These are phyloP conservation scores for Mesorhabditis sp. DNA, from an alignment of 2,888 invertebrate genomes.

Conservation along the genomic window DNA sequence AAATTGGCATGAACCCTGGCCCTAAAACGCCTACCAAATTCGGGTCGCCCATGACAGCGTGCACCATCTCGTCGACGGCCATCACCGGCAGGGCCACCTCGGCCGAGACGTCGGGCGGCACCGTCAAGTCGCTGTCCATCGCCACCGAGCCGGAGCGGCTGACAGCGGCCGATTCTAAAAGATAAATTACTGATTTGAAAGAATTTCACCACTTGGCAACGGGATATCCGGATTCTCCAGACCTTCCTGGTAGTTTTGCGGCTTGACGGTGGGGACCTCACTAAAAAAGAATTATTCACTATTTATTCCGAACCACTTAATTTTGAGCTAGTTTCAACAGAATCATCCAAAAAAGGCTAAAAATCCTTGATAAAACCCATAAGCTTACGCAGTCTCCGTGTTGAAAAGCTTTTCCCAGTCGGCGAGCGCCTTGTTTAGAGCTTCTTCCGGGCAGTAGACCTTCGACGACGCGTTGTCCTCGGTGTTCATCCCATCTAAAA, in stretches of 20 bases:
- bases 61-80: conserved; percentile 6
- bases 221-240: neutral
- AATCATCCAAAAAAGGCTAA: too few species aligned
- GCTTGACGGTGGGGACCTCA: neutral
- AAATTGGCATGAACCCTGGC: neutral
- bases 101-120: neutral
- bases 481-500: too few species aligned
- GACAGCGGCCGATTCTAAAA: neutral
- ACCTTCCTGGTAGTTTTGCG: neutral
- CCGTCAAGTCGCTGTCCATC: neutral
- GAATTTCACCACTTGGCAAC: neutral
- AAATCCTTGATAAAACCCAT: neutral
- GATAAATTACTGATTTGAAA: neutral
- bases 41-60: conserved; percentile 1
- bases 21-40: neutral
- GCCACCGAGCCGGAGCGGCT: neutral
- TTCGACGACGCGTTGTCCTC: neutral
- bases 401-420: conserved; percentile 4
- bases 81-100: neutral
- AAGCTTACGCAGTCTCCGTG: neutral
- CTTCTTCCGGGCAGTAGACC: neutral
- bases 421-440: conserved; percentile 1
- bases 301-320: neutral
- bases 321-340: too few species aligned
- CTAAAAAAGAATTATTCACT: conserved; percentile 3